These are phyloP conservation scores for Geophilus truncorum DNA, from an alignment of 2,888 invertebrate genomes.

Conservation along the genomic window DNA sequence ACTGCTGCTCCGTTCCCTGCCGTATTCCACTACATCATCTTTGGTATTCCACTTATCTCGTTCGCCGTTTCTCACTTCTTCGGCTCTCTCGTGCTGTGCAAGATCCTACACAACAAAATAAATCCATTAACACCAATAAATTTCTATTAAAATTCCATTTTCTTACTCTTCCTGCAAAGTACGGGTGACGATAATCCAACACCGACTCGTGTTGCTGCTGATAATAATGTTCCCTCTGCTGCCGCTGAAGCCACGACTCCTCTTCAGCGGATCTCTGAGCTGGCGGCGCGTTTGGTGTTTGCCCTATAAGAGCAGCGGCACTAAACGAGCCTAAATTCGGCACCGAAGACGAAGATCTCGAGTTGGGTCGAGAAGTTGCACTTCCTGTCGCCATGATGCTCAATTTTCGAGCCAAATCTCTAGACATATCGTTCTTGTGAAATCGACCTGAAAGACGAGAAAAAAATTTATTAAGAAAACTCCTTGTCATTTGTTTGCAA, in stretches of 20 bases:
- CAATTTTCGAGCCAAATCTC: slow-evolving; percentile 3
- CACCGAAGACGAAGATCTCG: neutral
- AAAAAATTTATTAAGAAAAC: neutral
- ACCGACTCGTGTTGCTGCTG: slow-evolving; percentile 2
- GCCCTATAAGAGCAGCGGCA: slow-evolving; percentile 28
- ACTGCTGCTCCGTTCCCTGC: neutral
- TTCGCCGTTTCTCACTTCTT: neutral
- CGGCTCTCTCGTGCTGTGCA: neutral
- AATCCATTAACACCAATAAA: neutral
- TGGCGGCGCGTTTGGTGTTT: neutral
- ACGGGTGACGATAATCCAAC: slow-evolving; percentile 30
- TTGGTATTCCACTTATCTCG: neutral
- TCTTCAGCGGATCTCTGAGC: neutral
- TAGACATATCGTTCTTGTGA: slow-evolving; percentile 27
- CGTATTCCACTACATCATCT: neutral
- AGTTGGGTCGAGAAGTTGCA: neutral
- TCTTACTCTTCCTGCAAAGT: neutral
- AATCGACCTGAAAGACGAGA: neutral
- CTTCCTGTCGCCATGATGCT: neutral
- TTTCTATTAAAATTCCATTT: neutral
- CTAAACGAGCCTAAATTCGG: slow-evolving; percentile 28
- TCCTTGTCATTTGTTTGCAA: neutral
- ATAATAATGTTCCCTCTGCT: neutral
- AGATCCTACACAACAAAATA: no score
- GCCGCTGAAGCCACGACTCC: slow-evolving; percentile 15